Evolutionary conservation across 1,140 invertebrate genomes (phyloP).

Genomic region (Batillaria attramentaria): DNA sequence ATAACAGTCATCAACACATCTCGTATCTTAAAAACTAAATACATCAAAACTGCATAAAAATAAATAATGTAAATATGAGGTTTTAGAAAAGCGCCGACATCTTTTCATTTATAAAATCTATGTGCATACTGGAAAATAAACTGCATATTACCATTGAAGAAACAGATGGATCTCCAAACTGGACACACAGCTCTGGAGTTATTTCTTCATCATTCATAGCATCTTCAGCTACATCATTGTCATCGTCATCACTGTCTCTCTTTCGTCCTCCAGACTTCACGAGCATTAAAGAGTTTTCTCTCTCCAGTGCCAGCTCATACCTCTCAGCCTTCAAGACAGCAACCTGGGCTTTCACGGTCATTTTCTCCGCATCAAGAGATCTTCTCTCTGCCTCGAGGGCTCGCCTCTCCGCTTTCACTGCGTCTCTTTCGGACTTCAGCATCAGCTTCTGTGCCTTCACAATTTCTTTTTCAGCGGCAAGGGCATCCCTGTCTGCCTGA

Average conservation of each 20-base stretch:
- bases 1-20: no score
- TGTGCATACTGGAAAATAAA: no score
- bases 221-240: not conserved
- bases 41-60: no score
- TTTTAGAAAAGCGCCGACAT: no score
- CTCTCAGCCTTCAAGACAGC: not conserved
- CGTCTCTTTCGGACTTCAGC: slow-evolving; percentile 3
- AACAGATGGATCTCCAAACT: not conserved
- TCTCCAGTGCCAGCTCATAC: not conserved
- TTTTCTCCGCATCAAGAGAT: not conserved
- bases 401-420: not conserved
- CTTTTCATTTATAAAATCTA: no score
- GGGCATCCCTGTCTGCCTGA: not conserved
- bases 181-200: slow-evolving; percentile 6
- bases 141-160: not conserved
- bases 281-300: slow-evolving; percentile 12
- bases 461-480: not conserved
- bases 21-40: no score
- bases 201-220: not conserved
- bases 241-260: slow-evolving; percentile 4
- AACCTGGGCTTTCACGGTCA: not conserved
- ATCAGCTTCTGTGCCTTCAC: not conserved
- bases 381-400: not conserved
- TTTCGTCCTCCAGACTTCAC: no score
- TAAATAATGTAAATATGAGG: no score